Evolutionary conservation across 2,113 vertebrate species (phyloP), one percentile per base, ranked within the genome.

Genomic region (Sakesphorus luctuosus): DNA sequence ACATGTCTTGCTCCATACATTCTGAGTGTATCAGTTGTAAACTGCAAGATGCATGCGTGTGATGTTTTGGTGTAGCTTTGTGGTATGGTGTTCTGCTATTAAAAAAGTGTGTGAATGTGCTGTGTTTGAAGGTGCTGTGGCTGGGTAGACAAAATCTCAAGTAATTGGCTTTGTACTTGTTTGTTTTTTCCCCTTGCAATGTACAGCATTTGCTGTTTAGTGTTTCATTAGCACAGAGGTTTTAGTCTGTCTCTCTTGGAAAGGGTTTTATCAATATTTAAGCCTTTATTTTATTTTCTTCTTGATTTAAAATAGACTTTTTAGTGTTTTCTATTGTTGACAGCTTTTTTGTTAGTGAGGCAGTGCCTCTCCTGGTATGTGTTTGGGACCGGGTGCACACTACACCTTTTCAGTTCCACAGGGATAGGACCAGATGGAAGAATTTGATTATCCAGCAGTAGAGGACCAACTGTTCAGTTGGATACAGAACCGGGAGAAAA

Each of bases 401-500:
- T 99, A 99, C 99, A 99, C 99, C 99, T 99, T 99, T 99, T 98
- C 98, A 97, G 98, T 99, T 99, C 99, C 99, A 98, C 98, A 96
- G 99, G 99, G 99, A 99, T 98, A 98, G 98, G 98, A 99, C 99
- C 99, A 99, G 99, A 99, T 99, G 99, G 99, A 99, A 99, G 99
- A 99, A 99, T 99, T 99, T 99, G 99, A 99, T 99, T 99, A 99
- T 99, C 99, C 98, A 99, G 99, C 99, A 99, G 99, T 99, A 98
- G 99, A 99, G 98, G 99, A 99, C 99, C 99, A 99, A 99, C 99
- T 99, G 99, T 99, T 99, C 99, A 99, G 98, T 99, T 99, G 99
- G 99, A 99, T 99, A 99, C 99, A 99, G 99, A 99, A 99, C 98
- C 98, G 98, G 99, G 99, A 99, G 98, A 99, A 99, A 99, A 98